These are phyloP conservation scores for Mungos mungo DNA, from an alignment of 2,113 vertebrate species.

Conservation along the genomic window DNA sequence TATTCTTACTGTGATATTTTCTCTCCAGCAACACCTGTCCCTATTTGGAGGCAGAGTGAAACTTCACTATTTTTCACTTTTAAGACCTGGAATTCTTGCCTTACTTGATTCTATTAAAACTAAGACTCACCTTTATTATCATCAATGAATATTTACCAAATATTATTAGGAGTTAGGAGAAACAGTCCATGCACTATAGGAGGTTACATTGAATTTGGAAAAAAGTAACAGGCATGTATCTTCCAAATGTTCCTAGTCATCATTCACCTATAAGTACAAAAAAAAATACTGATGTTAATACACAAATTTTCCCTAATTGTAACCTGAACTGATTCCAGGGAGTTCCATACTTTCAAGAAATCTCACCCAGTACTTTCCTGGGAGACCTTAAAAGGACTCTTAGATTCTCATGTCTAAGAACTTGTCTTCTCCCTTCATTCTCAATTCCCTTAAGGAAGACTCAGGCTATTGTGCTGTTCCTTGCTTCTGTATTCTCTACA, in stretches of 20 bases:
- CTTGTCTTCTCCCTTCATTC: background rate
- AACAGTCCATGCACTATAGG: background rate
- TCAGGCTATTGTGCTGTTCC: background rate
- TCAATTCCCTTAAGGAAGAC: background rate
- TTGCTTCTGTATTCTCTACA: background rate
- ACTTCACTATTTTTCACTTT: background rate
- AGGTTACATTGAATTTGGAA: background rate
- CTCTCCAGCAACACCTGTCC: background rate
- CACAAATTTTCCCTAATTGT: background rate
- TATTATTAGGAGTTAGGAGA: background rate
- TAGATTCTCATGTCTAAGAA: background rate
- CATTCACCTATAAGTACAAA: background rate
- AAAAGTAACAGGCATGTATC: background rate
- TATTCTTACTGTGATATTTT: background rate
- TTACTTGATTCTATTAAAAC: background rate
- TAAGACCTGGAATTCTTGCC: background rate
- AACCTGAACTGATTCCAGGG: background rate
- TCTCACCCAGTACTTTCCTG: background rate
- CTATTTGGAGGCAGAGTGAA: background rate
- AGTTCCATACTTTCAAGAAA: background rate
- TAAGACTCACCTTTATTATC: background rate
- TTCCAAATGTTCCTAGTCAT: background rate
- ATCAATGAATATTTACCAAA: constrained; percentile 7
- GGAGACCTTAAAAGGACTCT: background rate
- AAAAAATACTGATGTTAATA: background rate